Evolutionary conservation across 2,113 vertebrate species (phyloP), one percentile per base, ranked within the genome.

Genomic region (Camelus bactrianus): DNA sequence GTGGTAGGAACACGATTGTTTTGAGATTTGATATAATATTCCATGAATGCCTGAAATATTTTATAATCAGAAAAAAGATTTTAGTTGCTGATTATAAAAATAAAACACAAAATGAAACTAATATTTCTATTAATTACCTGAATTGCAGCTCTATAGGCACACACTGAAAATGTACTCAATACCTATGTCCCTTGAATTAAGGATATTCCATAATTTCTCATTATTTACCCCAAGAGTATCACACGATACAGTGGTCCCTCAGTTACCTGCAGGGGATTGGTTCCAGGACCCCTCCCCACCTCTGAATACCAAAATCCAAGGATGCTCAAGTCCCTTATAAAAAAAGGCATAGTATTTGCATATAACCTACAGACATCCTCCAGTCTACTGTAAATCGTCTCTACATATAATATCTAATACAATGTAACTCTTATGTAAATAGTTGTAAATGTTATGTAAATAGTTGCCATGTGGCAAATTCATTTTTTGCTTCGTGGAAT

Each of bases 81-180:
- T 85, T 82, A 93, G 14, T 26, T 72, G 16, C 13, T 93, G 60
- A 80, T 89, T 81, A 30, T 52, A 89, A 89, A 92, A 93, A 84
- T 50, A 69, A 82, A 93, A 96, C 58, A 70, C 6, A 85, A 35
- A 91, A 76, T 80, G 1, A 88, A 96, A 35, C n/a, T 70, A 64
- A 89, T 48, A 69, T 76, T 72, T 3, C 64, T 89, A 48, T 80
- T 65, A 93, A 96, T 92, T 88, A 80, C 28, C 35, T 73, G 83
- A 93, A 72, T 67, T 65, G 0, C 14, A 89, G 32, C 20, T 22
- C 32, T 69, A 50, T 58, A 46, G 52, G n/a, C 35, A 67, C 10
- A 92, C 58, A 65, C 3, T 85, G 48, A 82, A 85, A 64, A 56
- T 94, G 58, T 89, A 26, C 15, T 75, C 13, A 69, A 67, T 9